These are phyloP conservation scores for Ptiloglossa arizonensis DNA, from an alignment of 1,140 invertebrate genomes.

Conservation along the genomic window DNA sequence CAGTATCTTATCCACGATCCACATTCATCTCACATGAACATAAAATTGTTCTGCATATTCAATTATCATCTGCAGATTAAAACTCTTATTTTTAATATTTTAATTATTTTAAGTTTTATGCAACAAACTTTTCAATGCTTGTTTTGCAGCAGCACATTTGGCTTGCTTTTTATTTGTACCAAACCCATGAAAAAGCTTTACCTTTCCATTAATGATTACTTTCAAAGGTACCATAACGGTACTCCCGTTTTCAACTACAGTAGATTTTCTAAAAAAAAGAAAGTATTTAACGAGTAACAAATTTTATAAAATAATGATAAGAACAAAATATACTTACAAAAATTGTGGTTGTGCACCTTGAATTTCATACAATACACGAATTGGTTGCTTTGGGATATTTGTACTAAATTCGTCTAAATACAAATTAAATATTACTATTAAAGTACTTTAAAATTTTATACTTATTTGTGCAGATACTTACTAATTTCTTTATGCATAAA, in stretches of 20 bases:
- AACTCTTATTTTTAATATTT: neutral
- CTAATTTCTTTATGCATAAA: constrained; percentile 89
- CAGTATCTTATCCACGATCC: too few relatives aligned
- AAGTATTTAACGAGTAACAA: neutral
- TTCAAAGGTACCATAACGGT: constrained; percentile 85
- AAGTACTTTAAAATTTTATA: neutral
- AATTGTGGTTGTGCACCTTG: constrained; percentile 84
- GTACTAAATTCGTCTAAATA: constrained; percentile 87
- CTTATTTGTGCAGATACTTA: constrained; percentile 56
- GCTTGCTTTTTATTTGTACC: constrained; percentile 86
- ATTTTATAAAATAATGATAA: constrained; percentile 34
- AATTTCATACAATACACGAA: constrained; percentile 91
- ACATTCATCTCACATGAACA: too few relatives aligned
- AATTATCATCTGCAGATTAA: neutral
- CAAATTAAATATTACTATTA: neutral
- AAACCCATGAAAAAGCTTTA: constrained; percentile 85
- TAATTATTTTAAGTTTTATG: constrained; percentile 44
- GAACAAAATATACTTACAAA: constrained; percentile 78
- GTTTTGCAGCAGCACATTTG: constrained; percentile 89
- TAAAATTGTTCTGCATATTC: too few relatives aligned
- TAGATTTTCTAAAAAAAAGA: constrained; percentile 77
- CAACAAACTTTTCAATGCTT: constrained; percentile 83
- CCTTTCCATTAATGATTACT: constrained; percentile 83
- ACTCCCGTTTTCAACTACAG: constrained; percentile 65
- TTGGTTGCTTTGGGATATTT: constrained; percentile 94